A percentile compares a stretch with the other conserved stretches of the same genome.
Conservation (phyloP, 1,140 invertebrate genomes). For the Platorchestia sp. region DNA sequence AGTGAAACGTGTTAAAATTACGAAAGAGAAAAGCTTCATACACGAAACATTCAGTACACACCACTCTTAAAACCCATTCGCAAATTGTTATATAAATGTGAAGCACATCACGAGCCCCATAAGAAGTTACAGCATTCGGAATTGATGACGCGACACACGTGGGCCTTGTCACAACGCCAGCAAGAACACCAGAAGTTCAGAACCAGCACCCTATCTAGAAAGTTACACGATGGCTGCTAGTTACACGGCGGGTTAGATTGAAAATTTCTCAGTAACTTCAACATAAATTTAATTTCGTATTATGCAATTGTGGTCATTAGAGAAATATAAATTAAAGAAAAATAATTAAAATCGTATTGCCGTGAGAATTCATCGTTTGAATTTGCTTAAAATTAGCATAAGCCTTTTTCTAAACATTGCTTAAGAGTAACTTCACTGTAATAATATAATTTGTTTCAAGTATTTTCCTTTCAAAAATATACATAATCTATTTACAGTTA, state of each 20-base stretch:
- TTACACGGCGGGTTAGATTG: background rate
- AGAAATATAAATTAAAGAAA: background rate
- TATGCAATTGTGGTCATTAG: background rate
- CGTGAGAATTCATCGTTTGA: background rate
- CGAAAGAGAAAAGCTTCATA: background rate
- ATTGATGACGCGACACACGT: background rate
- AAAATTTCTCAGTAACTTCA: background rate
- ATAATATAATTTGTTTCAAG: conserved; percentile 13
- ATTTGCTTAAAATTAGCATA: background rate
- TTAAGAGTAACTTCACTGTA: conserved; percentile 9
- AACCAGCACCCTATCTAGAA: background rate
- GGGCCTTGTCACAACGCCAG: background rate
- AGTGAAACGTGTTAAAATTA: background rate
- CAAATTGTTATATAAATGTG: background rate
- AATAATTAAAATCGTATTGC: background rate
- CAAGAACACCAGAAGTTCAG: background rate
- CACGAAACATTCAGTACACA: background rate
- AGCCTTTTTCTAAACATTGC: background rate
- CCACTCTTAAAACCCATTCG: background rate
- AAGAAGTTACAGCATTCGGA: background rate
- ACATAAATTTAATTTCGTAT: background rate
- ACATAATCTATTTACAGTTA: conserved; percentile 50
- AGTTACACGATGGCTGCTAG: background rate
- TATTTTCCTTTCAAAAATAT: conserved; percentile 30
- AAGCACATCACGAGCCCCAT: background rate